Evolutionary conservation across 2,888 invertebrate species (phyloP).

Genomic region (Pasiphila rectangulata): DNA sequence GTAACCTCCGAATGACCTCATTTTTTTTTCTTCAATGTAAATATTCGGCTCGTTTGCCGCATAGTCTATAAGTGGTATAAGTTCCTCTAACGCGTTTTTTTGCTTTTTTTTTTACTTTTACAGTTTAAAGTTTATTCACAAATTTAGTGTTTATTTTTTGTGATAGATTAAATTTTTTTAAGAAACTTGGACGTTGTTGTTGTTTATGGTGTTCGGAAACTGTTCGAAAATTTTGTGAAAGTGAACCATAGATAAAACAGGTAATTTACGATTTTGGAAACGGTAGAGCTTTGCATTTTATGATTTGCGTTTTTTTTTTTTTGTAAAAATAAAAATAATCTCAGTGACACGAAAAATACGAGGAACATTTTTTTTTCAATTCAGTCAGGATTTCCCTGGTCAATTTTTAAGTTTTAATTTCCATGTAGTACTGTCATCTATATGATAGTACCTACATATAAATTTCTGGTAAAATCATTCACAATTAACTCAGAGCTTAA

Average conservation of each 20-base stretch:
- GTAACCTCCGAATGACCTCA: constrained; percentile 80
- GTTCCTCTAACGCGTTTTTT: constrained; percentile 68
- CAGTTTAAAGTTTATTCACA: constrained; percentile 43
- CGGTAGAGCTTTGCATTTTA: constrained; percentile 7
- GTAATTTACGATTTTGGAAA: constrained; percentile 11
- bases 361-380: neutral
- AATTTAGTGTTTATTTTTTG: constrained; percentile 48
- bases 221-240: constrained; percentile 1
- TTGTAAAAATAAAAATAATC: constrained; percentile 22
- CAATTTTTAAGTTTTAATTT: no score
- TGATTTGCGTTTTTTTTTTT: constrained; percentile 10
- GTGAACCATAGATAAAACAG: constrained; percentile 17
- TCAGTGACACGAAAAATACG: constrained; percentile 6
- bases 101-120: constrained; percentile 51
- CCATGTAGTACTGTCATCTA: no score
- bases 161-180: neutral
- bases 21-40: constrained; percentile 80
- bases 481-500: no score
- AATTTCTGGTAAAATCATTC: no score
- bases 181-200: constrained; percentile 40
- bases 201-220: constrained; percentile 49
- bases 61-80: constrained; percentile 79
- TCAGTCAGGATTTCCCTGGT: no score
- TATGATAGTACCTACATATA: no score
- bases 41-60: constrained; percentile 79